Conservation (phyloP, 2,797 vertebrate genomes). For the Hapalemur alaotrensis region DNA sequence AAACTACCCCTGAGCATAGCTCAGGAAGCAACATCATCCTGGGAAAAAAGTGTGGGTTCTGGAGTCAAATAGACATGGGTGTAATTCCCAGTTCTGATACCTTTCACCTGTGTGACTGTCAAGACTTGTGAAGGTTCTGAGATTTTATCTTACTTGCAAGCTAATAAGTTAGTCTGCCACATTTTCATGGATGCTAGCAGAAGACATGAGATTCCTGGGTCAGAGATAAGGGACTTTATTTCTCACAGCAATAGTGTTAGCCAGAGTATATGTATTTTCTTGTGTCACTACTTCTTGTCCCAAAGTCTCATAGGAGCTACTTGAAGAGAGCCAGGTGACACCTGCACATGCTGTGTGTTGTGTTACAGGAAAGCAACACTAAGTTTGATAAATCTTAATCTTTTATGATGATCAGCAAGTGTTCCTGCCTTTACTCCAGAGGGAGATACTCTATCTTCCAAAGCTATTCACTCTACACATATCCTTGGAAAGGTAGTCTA, state of each 20-base stretch:
- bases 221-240: conserved; percentile 34
- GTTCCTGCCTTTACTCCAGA: neutral
- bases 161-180: conserved; percentile 11
- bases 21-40: neutral
- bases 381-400: neutral
- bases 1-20: neutral
- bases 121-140: neutral
- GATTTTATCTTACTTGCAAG: neutral
- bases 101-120: neutral
- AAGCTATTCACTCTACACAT: neutral
- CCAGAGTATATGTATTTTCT: conserved; percentile 38
- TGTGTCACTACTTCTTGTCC: neutral
- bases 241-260: neutral
- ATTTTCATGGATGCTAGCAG: conserved; percentile 30
- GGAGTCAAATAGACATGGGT: neutral
- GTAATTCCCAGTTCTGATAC: neutral
- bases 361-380: neutral
- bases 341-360: neutral
- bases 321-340: neutral
- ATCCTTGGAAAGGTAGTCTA: neutral
- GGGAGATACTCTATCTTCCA: neutral
- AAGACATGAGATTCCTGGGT: conserved; percentile 7
- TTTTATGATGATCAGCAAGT: neutral
- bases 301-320: neutral
- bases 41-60: neutral